These are phyloP conservation scores for Ostrea denselamellosa DNA, from an alignment of 1,140 invertebrate genomes.

Conservation along the genomic window DNA sequence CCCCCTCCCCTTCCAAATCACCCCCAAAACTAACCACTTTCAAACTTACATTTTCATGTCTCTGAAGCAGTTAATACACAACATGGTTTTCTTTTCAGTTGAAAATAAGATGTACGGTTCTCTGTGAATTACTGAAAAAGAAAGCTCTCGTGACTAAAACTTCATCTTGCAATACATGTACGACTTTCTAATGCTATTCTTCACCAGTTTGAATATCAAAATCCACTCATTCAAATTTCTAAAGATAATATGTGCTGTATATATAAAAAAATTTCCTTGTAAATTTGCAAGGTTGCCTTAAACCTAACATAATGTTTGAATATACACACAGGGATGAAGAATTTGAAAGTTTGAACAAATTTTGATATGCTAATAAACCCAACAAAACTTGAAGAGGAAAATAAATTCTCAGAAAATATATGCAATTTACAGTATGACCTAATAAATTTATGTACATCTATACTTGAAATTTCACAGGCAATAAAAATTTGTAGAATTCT, in stretches of 20 bases:
- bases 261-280: no score
- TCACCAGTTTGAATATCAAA: no score
- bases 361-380: background rate
- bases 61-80: slow-evolving; percentile 76
- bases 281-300: no score
- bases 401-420: background rate
- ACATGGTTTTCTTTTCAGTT: slow-evolving; percentile 75
- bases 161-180: background rate
- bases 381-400: background rate
- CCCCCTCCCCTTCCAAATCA: background rate
- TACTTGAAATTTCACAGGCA: background rate
- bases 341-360: background rate
- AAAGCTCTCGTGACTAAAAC: background rate
- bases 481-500: slow-evolving; percentile 41
- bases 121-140: slow-evolving; percentile 69
- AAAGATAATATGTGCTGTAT: background rate
- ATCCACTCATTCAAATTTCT: background rate
- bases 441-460: background rate
- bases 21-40: background rate
- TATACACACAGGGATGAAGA: background rate
- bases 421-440: background rate
- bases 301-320: no score
- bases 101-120: slow-evolving; percentile 77
- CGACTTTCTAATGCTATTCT: background rate
- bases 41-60: slow-evolving; percentile 76